phyloP scores from a whole-genome alignment of 2,113 vertebrate genomes.

The Megaleporinus macrocephalus region DNA sequence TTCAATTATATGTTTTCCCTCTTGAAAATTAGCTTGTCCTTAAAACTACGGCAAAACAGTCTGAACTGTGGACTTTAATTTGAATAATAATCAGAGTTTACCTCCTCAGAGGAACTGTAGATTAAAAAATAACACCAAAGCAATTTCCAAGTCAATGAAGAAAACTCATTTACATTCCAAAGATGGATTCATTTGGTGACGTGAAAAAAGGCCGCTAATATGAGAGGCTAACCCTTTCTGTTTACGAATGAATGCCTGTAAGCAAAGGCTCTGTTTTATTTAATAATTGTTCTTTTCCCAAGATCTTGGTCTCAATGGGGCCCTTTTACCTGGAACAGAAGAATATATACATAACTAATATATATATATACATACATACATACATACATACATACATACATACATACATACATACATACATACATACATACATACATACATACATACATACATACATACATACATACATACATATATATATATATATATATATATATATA shows the following conservation, averaged over 20 bases:
- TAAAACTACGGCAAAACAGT: conserved; percentile 13
- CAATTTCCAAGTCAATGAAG: conserved; percentile 47
- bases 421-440: too few relatives aligned
- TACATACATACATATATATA: too few relatives aligned
- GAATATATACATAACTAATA: neutral
- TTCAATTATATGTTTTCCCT: neutral
- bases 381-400: too few relatives aligned
- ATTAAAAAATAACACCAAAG: conserved; percentile 42
- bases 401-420: too few relatives aligned
- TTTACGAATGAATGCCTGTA: conserved; percentile 14
- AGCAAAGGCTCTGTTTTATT: conserved; percentile 1
- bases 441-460: too few relatives aligned
- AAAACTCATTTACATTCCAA: conserved; percentile 48
- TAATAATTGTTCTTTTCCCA: neutral
- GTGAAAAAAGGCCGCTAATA: conserved; percentile 10
- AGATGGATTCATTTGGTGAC: conserved; percentile 35
- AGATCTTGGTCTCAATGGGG: neutral
- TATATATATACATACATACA: too few relatives aligned
- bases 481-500: too few relatives aligned
- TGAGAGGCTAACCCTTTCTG: neutral
- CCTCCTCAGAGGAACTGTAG: conserved; percentile 38
- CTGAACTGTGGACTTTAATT: conserved; percentile 9
- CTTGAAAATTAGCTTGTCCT: neutral
- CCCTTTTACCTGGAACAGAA: neutral
- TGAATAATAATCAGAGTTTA: conserved; percentile 45